These are phyloP conservation scores for Choristoneura fumiferana DNA, from an alignment of 1,140 invertebrate species.

Conservation along the genomic window DNA sequence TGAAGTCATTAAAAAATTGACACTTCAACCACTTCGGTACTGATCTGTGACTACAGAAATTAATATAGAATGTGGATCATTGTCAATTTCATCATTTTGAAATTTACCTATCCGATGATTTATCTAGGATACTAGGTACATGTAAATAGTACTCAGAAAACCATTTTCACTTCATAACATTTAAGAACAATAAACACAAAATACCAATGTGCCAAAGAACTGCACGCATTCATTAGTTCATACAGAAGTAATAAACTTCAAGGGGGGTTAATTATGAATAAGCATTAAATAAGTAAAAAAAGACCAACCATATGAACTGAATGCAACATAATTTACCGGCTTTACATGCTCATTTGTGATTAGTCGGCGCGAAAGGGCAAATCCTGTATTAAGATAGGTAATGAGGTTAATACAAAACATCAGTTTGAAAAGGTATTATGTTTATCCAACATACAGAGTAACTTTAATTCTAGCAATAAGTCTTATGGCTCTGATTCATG, in stretches of 20 bases:
- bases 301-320: conserved; percentile 68
- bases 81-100: too few relatives aligned
- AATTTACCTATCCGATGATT: too few relatives aligned
- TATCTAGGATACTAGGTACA: too few relatives aligned
- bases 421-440: conserved; percentile 44
- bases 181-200: conserved; percentile 32
- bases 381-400: conserved; percentile 78
- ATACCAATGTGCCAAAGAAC: conserved; percentile 46
- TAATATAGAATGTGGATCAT: too few relatives aligned
- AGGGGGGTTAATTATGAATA: conserved; percentile 77
- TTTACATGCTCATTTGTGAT: conserved; percentile 78
- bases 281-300: conserved; percentile 72
- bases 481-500: conserved; percentile 50
- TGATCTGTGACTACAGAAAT: too few relatives aligned
- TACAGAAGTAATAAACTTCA: conserved; percentile 75
- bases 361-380: conserved; percentile 78
- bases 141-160: too few relatives aligned
- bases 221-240: conserved; percentile 56
- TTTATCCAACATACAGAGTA: conserved; percentile 34
- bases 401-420: conserved; percentile 70
- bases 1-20: too few relatives aligned
- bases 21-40: too few relatives aligned
- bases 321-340: conserved; percentile 76
- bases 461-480: conserved; percentile 51
- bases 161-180: conserved; percentile 41